Evolutionary conservation across 2,797 vertebrate species (phyloP).

Genomic region (Strix occidentalis): DNA sequence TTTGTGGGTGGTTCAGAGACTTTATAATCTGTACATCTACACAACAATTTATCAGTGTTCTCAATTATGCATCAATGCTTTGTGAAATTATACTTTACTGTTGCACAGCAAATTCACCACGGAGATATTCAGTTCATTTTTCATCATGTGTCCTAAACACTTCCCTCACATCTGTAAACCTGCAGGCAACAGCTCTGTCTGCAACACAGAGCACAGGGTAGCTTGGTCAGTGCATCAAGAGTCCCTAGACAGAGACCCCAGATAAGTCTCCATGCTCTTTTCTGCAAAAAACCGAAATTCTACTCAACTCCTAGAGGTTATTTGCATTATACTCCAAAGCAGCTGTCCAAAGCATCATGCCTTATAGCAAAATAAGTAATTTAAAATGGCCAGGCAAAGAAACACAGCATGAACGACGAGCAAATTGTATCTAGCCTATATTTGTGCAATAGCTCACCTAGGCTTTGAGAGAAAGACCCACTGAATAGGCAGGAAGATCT

Average conservation of each 20-base stretch:
- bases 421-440: neutral
- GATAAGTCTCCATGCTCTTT: neutral
- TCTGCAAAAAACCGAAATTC: neutral
- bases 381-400: neutral
- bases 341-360: neutral
- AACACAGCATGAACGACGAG: neutral
- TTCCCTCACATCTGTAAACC: neutral
- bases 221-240: neutral
- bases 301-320: neutral
- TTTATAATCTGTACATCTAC: neutral
- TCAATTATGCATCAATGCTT: neutral
- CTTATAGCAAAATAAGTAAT: neutral
- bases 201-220: neutral
- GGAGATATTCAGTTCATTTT: neutral
- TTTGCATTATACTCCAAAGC: neutral
- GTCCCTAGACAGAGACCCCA: neutral
- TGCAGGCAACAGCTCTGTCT: neutral
- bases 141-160: neutral
- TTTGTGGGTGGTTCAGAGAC: neutral
- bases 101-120: neutral
- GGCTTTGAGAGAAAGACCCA: neutral
- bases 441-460: neutral
- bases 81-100: neutral
- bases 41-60: neutral
- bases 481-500: neutral